Base-by-base conservation (phyloP, 2,888 invertebrate species). In the Apodemia duryi region DNA sequence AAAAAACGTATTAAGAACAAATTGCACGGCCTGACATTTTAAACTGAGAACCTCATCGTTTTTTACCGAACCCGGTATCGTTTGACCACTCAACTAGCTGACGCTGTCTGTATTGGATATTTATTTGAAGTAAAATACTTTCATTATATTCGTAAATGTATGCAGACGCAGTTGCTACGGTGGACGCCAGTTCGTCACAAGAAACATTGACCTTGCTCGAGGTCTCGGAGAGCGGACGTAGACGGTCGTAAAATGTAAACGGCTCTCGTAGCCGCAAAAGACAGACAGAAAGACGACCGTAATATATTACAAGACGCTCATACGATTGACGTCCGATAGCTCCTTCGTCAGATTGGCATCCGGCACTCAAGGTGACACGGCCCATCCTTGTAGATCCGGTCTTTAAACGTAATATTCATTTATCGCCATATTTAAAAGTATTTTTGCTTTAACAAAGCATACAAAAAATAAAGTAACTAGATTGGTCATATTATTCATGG, bases 341-440 rank as follows among this genome's bases (percentile, higher is more conserved):
- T 88, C 77, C 84, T 83, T 70, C 78, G 80, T 76, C 86, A 84
- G 86, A 83, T 74, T 83, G 85, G 84, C 86, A 88, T 91, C 91
- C 90, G 90, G 88, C 85, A 85, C 81, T 85, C 90, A 90, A 91
- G 90, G 91, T 91, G 90, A 91, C 87, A 85, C 84, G 72, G 74
- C 74, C 82, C 83, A 88, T 90, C 89, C 86, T 87, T 85, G 85
- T 87, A 83, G 84, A 85, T 85, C 85, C 85, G 84, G 83, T 83
- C 82, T 73, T 70, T 68, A 72, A 72, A 76, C 71, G 72, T 70
- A 77, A 70, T 74, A 74, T 74, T 71, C 72, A 51, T 60, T 60
- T 60, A 60, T 7, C 35, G 29, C 1, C 35, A 35, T 60, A 60
- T 13, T 32, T 60, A 7, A 60, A 60, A n/a, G 57, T 32, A n/a